Evolutionary conservation across 2,888 invertebrate genomes (phyloP), one percentile per base, ranked within the genome.

Genomic region (Pseudococcus viburni): DNA sequence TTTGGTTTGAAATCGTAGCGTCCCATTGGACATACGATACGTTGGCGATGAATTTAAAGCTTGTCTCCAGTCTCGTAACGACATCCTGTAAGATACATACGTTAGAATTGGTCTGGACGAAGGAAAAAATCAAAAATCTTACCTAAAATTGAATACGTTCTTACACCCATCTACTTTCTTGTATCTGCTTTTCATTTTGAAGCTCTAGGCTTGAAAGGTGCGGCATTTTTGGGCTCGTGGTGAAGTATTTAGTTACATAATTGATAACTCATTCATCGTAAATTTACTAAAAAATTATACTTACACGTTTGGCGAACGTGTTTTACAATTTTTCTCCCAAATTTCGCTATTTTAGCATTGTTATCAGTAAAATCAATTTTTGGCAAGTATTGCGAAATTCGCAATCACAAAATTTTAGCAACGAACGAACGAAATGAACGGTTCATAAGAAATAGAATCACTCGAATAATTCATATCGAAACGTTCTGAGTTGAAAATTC

Each of bases 11-110:
- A 97, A 93, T 90, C 96, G 94, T 89, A 98, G 94, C 17, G 95
- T 95, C 89, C 96, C 94, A 91, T 96, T 97, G 0, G 97, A 96
- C 33, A 98, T 95, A 90, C 98, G 93, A 91, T 98, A 98, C 0
- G 97, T 95, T 85, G 96, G 95, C 42, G 97, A 97, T 85, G 96
- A 95, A 83, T 96, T 94, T 77, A 98, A 93, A 12, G 96, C 96
- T 91, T 96, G 95, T 90, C 97, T 95, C 97, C 98, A 98, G 91
- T 98, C 97, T 90, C 95, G 94, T 89, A 95, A 88, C 84, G 88
- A 22, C 88, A 88, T 88, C 12, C 88, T 88, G 48, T 12, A 88
- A 59, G 39, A 51, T 46, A 46, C 3, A 6, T 7, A 19, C n/a
- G 12, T 33, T 22, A 46, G 46, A 46, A 46, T 2, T 46, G 46